A percentile compares a stretch with the other conserved stretches of the same genome.
phyloP scores from a whole-genome alignment of 1,140 invertebrate species.

The Drosophila orosa region DNA sequence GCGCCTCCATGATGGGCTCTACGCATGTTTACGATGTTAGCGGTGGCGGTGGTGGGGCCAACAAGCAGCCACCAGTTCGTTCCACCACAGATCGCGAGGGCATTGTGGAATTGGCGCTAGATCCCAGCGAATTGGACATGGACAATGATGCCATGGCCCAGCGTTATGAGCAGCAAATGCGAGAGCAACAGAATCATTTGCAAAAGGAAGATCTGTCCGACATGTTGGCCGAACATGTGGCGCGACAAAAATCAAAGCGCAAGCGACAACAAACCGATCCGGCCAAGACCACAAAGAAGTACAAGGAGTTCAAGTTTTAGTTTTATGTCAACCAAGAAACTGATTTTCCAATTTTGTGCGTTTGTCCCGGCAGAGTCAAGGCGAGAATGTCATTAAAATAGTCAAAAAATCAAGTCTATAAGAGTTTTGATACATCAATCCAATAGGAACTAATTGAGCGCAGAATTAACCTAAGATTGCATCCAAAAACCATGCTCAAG shows the following conservation, averaged over 20 bases:
- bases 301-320: slow-evolving; percentile 99
- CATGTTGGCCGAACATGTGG: slow-evolving; percentile 99
- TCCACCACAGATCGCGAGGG: slow-evolving; percentile 86
- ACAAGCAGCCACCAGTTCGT: slow-evolving; percentile 84
- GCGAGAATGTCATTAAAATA: slow-evolving; percentile 62
- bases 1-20: slow-evolving; percentile 99
- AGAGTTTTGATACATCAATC: too few species aligned
- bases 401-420: slow-evolving; percentile 12
- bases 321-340: slow-evolving; percentile 14
- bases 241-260: slow-evolving; percentile 96
- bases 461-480: too few species aligned
- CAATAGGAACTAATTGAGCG: too few species aligned
- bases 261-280: slow-evolving; percentile 95
- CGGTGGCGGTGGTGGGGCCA: slow-evolving; percentile 43
- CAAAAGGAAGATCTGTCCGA: slow-evolving; percentile 98
- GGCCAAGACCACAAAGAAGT: slow-evolving; percentile 97
- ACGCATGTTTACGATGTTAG: slow-evolving; percentile 97
- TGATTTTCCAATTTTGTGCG: slow-evolving; percentile 44
- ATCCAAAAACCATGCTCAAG: too few species aligned
- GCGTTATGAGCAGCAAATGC: slow-evolving; percentile 97
- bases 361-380: slow-evolving; percentile 23
- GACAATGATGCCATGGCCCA: slow-evolving; percentile 98
- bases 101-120: slow-evolving; percentile 96
- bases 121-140: slow-evolving; percentile 98
- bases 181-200: slow-evolving; percentile 94